phyloP scores from a whole-genome alignment of 1,140 invertebrate species.

The Battus philenor region DNA sequence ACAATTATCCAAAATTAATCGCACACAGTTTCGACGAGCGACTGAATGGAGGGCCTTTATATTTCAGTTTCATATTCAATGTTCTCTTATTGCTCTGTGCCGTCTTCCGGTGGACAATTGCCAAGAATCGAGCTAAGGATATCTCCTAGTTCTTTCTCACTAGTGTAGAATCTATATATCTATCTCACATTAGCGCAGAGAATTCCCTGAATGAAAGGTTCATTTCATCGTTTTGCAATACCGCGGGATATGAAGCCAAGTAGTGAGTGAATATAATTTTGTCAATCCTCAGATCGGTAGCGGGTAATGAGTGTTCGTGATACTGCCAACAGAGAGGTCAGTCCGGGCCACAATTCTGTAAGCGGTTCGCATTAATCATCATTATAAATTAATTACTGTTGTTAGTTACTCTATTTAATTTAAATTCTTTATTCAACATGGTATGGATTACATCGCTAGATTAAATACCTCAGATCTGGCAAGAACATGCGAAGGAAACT shows the following conservation, averaged over 20 bases:
- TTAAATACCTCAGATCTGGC: too few relatives aligned
- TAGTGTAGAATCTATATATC: slow-evolving; percentile 21
- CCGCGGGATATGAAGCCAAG: slow-evolving; percentile 51
- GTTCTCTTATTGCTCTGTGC: slow-evolving; percentile 56
- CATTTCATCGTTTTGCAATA: slow-evolving; percentile 63
- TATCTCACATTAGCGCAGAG: slow-evolving; percentile 34
- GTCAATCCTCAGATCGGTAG: slow-evolving; percentile 35
- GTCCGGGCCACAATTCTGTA: slow-evolving; percentile 1
- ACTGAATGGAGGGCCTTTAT: slow-evolving; percentile 60
- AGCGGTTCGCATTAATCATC: slow-evolving; percentile 1
- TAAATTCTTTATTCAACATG: too few relatives aligned
- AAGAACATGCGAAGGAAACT: too few relatives aligned
- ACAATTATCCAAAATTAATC: slow-evolving; percentile 26
- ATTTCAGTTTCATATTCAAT: slow-evolving; percentile 53
- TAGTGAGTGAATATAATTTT: slow-evolving; percentile 63
- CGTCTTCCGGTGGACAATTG: slow-evolving; percentile 71
- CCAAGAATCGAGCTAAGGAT: slow-evolving; percentile 57
- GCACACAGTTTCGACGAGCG: slow-evolving; percentile 27
- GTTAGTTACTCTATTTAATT: background rate
- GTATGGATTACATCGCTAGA: too few relatives aligned
- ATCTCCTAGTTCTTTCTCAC: slow-evolving; percentile 29
- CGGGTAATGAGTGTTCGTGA: slow-evolving; percentile 17
- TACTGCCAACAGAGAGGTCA: slow-evolving; percentile 19
- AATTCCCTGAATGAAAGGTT: slow-evolving; percentile 69
- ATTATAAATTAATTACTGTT: slow-evolving; percentile 14